Percentiles rank a stretch among this genome's conserved stretches.
These are phyloP conservation scores for Colletes latitarsis DNA, from an alignment of 1,140 invertebrate genomes.

Conservation along the genomic window DNA sequence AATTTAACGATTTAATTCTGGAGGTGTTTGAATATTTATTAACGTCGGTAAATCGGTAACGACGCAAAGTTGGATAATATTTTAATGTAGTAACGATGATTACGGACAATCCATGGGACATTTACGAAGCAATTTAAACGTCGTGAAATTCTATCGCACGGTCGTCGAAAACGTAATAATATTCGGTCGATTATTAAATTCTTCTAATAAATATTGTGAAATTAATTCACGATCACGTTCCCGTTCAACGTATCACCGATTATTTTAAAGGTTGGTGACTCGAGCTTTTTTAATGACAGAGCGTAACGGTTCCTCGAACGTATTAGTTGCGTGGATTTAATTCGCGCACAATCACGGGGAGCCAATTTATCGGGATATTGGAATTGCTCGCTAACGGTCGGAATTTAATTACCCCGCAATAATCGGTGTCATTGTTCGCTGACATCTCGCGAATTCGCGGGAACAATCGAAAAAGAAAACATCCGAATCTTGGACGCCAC, in stretches of 20 bases:
- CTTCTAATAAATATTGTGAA: too few relatives aligned
- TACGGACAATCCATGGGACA: neutral
- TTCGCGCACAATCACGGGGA: neutral
- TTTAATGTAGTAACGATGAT: neutral
- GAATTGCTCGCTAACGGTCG: constrained; percentile 16
- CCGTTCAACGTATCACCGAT: neutral
- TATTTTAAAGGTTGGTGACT: neutral
- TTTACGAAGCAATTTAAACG: neutral
- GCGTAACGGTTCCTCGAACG: too few relatives aligned
- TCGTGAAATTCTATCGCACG: neutral
- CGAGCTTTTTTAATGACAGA: neutral
- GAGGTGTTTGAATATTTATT: too few relatives aligned
- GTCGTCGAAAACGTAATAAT: too few relatives aligned
- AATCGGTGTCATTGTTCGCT: constrained; percentile 9
- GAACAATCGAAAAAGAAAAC: constrained; percentile 8
- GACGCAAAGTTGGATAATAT: too few relatives aligned
- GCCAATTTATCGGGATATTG: constrained; percentile 27
- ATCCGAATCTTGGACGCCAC: neutral
- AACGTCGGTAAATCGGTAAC: too few relatives aligned
- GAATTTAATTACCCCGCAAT: constrained; percentile 26
- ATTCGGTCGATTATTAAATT: neutral
- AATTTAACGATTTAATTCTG: too few relatives aligned
- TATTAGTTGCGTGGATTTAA: neutral
- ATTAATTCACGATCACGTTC: neutral
- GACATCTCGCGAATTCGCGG: neutral